These are phyloP conservation scores for Ceratina japonica DNA, from an alignment of 1,140 invertebrate species.

Conservation along the genomic window DNA sequence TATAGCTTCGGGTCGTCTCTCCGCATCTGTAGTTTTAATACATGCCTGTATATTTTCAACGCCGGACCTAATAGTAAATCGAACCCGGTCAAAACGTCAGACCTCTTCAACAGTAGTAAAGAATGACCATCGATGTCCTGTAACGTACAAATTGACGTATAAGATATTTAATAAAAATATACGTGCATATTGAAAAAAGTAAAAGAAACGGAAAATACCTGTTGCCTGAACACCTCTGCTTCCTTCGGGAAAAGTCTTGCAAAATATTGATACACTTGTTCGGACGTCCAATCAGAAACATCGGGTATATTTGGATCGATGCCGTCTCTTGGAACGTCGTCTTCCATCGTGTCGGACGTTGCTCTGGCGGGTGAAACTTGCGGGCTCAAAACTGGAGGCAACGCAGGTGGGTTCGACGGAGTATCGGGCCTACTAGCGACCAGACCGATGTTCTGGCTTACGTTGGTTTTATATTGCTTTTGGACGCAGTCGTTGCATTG, in stretches of 20 bases:
- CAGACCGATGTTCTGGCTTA: slow-evolving; percentile 48
- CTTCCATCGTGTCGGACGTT: slow-evolving; percentile 70
- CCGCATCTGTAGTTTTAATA: slow-evolving; percentile 85
- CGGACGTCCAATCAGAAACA: slow-evolving; percentile 88
- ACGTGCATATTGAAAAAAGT: background rate
- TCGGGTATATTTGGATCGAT: slow-evolving; percentile 87
- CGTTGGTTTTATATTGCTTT: slow-evolving; percentile 65
- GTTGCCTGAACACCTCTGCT: slow-evolving; percentile 88
- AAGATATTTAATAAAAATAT: background rate
- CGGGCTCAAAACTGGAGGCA: slow-evolving; percentile 74
- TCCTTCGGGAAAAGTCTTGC: slow-evolving; percentile 86
- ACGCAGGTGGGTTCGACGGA: slow-evolving; percentile 64
- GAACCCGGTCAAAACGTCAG: slow-evolving; percentile 89
- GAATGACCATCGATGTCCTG: slow-evolving; percentile 94
- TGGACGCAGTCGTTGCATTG: slow-evolving; percentile 72
- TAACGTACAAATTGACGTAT: slow-evolving; percentile 66
- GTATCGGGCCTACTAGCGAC: slow-evolving; percentile 67
- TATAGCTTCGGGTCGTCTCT: slow-evolving; percentile 85
- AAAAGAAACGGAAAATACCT: slow-evolving; percentile 80
- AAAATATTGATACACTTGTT: slow-evolving; percentile 91
- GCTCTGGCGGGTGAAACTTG: slow-evolving; percentile 73
- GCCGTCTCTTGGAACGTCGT: slow-evolving; percentile 63
- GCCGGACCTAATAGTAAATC: slow-evolving; percentile 91
- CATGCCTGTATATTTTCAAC: slow-evolving; percentile 90
- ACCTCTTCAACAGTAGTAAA: slow-evolving; percentile 87